Base-by-base conservation (phyloP, 2,797 vertebrate genomes). In the Dipus sagitta region DNA sequence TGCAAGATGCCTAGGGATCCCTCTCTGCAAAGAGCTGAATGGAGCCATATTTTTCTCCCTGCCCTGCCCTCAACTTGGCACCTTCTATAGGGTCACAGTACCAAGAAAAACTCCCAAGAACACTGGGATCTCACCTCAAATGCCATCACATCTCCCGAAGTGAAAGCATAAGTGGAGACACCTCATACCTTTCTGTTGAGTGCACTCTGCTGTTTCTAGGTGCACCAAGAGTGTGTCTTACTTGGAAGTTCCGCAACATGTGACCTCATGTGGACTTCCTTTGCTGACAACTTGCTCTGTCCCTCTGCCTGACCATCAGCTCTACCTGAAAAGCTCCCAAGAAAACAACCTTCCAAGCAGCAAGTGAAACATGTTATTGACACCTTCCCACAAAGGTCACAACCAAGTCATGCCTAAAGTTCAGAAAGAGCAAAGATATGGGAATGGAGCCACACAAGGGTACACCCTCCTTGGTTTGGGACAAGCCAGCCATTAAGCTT, bases 201-300 rank as follows among this genome's bases (percentile, higher is more conserved):
- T 0, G 1, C 0, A 2, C 20, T 4, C 30, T 8, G 17, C 5
- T 74, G 8, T n/a, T 34, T 70, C 34, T 60, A 52, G 14, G 10
- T 28, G 9, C 20, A 21, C 26, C n/a, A 24, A 74, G 70, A 74
- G 58, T 42, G 52, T 34, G 82, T 32, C 21, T 71, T 11, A 28
- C 23, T 12, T 23, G 20, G 14, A 82, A 85, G 28, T 32, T 60
- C 20, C 10, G 47, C 42, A 4, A 32, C 23, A 72, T 0, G 52
- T 42, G 21, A 38, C 52, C 7, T 20, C 24, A 1, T 52, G 4
- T 5, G 0, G 38, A 42, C 58, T 60, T 79, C 14, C 10, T 8
- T 72, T 65, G 67, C 62, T 87, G 6, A 58, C 74, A 32, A 20
- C 60, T 34, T 18, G 17, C 15, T 10, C 26, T 24, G 23, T n/a